A percentile compares a stretch with the other conserved stretches of the same genome.
These are phyloP conservation scores for Caloenas nicobarica DNA, from an alignment of 2,113 vertebrate genomes.

Conservation along the genomic window DNA sequence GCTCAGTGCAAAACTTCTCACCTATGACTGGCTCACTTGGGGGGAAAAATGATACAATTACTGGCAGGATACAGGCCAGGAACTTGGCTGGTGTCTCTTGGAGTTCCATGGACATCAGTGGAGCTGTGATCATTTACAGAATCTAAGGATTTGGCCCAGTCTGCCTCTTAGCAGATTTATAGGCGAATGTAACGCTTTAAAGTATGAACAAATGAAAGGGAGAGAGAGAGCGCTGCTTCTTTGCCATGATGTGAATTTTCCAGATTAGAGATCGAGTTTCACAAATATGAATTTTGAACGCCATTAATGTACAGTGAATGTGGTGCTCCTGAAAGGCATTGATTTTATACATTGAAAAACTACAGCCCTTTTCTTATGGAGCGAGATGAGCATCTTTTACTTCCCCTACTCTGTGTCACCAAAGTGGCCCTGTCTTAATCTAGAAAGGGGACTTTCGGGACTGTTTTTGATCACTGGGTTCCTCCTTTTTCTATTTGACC, in stretches of 20 bases:
- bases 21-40: neutral
- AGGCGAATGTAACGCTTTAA: neutral
- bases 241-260: neutral
- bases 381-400: neutral
- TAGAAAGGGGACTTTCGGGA: neutral
- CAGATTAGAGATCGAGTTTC: neutral
- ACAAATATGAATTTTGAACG: neutral
- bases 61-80: neutral
- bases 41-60: neutral
- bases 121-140: neutral
- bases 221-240: neutral
- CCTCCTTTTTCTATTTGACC: neutral
- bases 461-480: neutral
- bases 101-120: fast-evolving
- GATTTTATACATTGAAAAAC: neutral
- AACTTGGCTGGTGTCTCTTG: neutral
- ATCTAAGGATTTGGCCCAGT: neutral
- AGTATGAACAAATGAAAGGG: neutral
- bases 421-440: neutral
- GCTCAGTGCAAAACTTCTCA: neutral
- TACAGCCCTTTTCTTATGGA: neutral
- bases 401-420: neutral
- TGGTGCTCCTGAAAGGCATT: neutral
- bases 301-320: neutral
- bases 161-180: neutral